These are phyloP conservation scores for Threskiornis aethiopicus DNA, from an alignment of 2,797 vertebrate species.

Conservation along the genomic window DNA sequence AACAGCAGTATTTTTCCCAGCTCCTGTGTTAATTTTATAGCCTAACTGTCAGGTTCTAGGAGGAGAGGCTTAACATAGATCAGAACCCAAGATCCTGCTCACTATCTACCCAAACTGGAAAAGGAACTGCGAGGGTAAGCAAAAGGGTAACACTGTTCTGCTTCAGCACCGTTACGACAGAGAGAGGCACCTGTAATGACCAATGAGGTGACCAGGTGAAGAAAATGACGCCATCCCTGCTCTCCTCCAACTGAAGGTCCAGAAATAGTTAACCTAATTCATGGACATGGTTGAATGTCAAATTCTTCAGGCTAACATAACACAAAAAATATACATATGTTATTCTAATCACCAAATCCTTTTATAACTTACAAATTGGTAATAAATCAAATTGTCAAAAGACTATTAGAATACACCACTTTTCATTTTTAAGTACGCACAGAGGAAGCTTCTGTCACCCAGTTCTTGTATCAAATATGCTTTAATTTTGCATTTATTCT, in stretches of 20 bases:
- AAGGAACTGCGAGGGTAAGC: slow-evolving; percentile 44
- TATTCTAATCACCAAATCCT: not conserved
- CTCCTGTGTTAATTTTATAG: slow-evolving; percentile 71
- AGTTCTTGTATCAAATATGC: not conserved
- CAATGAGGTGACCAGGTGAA: not conserved
- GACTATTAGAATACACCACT: not conserved
- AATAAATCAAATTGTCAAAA: slow-evolving; percentile 1
- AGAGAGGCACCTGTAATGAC: not conserved
- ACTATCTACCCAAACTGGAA: slow-evolving; percentile 71
- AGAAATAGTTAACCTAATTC: not conserved
- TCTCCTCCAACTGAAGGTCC: not conserved
- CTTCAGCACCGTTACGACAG: slow-evolving; percentile 24
- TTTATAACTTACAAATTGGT: not conserved
- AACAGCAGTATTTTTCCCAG: slow-evolving; percentile 70
- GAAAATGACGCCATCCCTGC: not conserved
- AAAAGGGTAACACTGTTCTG: slow-evolving; percentile 51
- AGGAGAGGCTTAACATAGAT: slow-evolving; percentile 62
- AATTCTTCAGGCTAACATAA: not conserved
- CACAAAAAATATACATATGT: not conserved
- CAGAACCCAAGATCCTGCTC: slow-evolving; percentile 71
- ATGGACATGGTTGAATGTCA: not conserved
- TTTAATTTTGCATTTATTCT: slow-evolving; percentile 2
- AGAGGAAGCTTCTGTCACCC: not conserved
- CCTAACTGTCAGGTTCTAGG: slow-evolving; percentile 70
- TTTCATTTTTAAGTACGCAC: not conserved